Evolutionary conservation across 2,888 invertebrate genomes (phyloP).

Genomic region (Papilio gigon): DNA sequence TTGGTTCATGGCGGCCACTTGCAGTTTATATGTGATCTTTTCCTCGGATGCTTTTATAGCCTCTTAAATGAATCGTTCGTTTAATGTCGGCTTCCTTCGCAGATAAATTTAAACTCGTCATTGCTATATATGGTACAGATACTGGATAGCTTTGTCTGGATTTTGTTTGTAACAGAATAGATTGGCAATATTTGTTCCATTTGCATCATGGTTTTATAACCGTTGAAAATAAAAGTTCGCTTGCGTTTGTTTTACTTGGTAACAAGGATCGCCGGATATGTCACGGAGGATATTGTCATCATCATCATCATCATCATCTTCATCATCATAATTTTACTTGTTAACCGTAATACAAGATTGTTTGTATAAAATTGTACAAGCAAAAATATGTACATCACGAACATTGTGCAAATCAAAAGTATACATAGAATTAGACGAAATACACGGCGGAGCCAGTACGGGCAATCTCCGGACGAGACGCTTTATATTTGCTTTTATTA

Average conservation of each 20-base stretch:
- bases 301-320: too few relatives aligned
- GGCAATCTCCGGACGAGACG: constrained; percentile 5
- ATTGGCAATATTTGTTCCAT: too few relatives aligned
- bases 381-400: not conserved
- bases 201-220: too few relatives aligned
- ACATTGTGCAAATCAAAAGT: not conserved
- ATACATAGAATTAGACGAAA: constrained; percentile 7
- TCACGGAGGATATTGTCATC: too few relatives aligned
- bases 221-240: too few relatives aligned
- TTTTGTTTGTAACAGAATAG: not conserved
- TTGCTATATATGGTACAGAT: constrained; percentile 19
- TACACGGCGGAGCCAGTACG: constrained; percentile 5
- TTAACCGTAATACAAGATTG: too few relatives aligned
- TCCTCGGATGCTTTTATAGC: constrained; percentile 31
- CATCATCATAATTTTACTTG: too few relatives aligned
- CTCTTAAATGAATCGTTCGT: constrained; percentile 37
- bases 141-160: not conserved
- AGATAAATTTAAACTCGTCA: constrained; percentile 34
- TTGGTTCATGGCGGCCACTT: constrained; percentile 33
- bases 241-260: not conserved
- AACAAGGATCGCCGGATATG: too few relatives aligned
- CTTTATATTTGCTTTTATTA: constrained; percentile 33
- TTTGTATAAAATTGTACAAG: not conserved
- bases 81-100: constrained; percentile 34
- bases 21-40: constrained; percentile 40